Evolutionary conservation across 2,113 vertebrate genomes (phyloP).

Genomic region (Pelobates fuscus): DNA sequence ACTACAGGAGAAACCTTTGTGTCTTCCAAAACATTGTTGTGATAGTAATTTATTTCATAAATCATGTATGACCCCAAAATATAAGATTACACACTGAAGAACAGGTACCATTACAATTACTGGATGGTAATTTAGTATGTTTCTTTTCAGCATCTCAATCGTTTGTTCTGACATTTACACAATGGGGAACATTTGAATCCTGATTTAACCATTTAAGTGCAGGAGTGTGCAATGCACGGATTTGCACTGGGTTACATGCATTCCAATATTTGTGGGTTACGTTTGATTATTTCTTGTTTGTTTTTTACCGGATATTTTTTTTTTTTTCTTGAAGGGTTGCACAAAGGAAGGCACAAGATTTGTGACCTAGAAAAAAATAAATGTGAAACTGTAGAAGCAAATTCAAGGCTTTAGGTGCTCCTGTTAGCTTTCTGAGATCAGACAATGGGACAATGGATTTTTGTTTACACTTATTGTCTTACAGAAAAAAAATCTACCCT

Average conservation of each 20-base stretch:
- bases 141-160: conserved; percentile 14
- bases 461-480: too few relatives aligned
- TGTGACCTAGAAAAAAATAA: background rate
- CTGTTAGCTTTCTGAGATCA: background rate
- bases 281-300: too few relatives aligned
- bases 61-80: conserved; percentile 25
- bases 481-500: background rate
- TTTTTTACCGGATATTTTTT: background rate
- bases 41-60: conserved; percentile 28
- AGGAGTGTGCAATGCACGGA: background rate
- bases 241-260: background rate
- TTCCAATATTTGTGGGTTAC: too few relatives aligned
- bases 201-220: background rate
- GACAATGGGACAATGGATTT: too few relatives aligned
- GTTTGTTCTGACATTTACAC: conserved; percentile 1
- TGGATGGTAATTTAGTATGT: conserved; percentile 11
- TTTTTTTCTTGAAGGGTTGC: background rate
- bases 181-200: background rate
- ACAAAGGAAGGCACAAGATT: background rate
- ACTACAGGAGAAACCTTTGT: conserved; percentile 5
- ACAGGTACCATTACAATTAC: conserved; percentile 20
- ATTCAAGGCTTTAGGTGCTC: background rate
- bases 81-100: conserved; percentile 10
- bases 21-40: conserved; percentile 24
- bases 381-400: background rate